Percentiles rank a stretch among this genome's conserved stretches.
Evolutionary conservation across 2,888 invertebrate genomes (phyloP).

Genomic region (Ellobium chinense): DNA sequence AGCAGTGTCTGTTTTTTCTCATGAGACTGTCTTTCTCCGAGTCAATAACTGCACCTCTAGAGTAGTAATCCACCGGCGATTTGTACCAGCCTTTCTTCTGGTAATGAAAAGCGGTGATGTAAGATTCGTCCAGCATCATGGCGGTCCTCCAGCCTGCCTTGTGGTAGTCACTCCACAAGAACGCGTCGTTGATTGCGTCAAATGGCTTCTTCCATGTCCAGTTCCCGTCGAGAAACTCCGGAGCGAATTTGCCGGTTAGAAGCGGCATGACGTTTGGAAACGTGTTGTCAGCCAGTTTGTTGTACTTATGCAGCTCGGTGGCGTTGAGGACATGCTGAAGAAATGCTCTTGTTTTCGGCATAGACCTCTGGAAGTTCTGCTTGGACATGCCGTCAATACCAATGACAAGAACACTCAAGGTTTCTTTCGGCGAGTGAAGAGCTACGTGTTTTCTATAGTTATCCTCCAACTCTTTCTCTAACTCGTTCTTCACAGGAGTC

Average conservation of each 20-base stretch:
- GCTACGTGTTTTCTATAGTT: constrained; percentile 7
- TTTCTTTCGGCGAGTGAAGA: constrained; percentile 15
- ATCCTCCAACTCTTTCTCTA: background rate
- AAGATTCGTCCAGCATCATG: background rate
- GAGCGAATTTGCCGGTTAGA: background rate
- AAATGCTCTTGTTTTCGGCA: constrained; percentile 31
- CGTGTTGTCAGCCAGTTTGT: constrained; percentile 19
- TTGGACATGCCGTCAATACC: constrained; percentile 31
- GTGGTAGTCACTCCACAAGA: constrained; percentile 34
- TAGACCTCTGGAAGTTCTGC: constrained; percentile 18
- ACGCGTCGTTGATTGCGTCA: constrained; percentile 13
- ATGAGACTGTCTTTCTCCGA: background rate
- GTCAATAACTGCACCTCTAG: background rate
- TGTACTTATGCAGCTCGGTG: constrained; percentile 21
- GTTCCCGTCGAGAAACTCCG: background rate
- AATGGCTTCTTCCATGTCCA: background rate
- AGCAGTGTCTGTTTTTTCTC: background rate
- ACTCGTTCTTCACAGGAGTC: constrained; percentile 7
- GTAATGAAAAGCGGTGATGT: constrained; percentile 29
- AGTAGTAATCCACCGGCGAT: constrained; percentile 25
- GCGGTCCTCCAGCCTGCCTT: constrained; percentile 25
- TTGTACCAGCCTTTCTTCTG: constrained; percentile 8
- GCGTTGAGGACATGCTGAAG: constrained; percentile 18
- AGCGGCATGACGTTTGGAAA: constrained; percentile 3
- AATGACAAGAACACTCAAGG: constrained; percentile 17